phyloP scores from a whole-genome alignment of 2,888 invertebrate species.

The Bembecia ichneumoniformis region DNA sequence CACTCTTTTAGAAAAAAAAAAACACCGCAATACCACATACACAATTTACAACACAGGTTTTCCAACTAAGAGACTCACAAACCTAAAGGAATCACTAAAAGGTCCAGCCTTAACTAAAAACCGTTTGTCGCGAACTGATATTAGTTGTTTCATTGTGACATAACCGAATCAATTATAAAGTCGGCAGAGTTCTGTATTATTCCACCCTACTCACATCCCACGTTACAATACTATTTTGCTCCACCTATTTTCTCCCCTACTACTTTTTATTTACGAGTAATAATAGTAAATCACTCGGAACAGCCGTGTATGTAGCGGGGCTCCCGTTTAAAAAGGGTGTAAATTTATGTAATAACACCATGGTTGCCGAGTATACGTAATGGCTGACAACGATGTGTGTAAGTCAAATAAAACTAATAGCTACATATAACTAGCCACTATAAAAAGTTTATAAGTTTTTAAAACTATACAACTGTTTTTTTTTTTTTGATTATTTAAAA shows the following conservation, averaged over 20 bases:
- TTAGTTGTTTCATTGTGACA: conserved; percentile 27
- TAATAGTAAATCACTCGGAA: conserved; percentile 66
- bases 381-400: not conserved
- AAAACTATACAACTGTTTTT: no score
- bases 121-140: conserved; percentile 8
- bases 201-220: conserved; percentile 50
- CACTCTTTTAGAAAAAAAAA: conserved; percentile 1
- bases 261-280: conserved; percentile 71
- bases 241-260: conserved; percentile 71
- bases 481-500: no score
- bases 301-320: conserved; percentile 46
- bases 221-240: conserved; percentile 63
- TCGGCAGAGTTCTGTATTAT: conserved; percentile 40
- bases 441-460: no score
- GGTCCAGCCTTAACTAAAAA: not conserved
- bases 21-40: not conserved
- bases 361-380: conserved; percentile 6
- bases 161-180: conserved; percentile 68
- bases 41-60: no score
- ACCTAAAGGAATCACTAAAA: no score
- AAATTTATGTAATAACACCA: conserved; percentile 37
- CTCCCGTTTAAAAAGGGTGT: conserved; percentile 47
- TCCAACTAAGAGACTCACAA: no score
- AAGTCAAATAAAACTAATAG: no score
- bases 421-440: no score